Percentiles rank a stretch among this genome's conserved stretches.
Evolutionary conservation across 1,140 invertebrate species (phyloP).

Genomic region (Cotesia glomerata): DNA sequence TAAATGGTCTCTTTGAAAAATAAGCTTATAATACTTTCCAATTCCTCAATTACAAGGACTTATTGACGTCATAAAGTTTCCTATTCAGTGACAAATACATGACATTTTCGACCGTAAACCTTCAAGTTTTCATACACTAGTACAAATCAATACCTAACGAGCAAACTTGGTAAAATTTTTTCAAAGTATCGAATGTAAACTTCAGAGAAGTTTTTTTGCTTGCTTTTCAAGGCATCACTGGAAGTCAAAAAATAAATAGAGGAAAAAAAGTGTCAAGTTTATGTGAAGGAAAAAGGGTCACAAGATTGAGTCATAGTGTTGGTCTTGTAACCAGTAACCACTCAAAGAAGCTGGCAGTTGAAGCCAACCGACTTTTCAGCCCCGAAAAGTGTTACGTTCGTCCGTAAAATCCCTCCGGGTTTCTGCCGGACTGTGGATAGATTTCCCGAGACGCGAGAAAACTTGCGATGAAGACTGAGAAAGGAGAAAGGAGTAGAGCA

Average conservation of each 20-base stretch:
- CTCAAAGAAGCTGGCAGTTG: not conserved
- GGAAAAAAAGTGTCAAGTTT: not conserved
- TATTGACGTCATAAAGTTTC: no score
- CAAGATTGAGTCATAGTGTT: not conserved
- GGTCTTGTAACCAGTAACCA: not conserved
- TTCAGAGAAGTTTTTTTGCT: no score
- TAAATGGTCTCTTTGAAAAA: not conserved
- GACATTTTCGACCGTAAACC: no score
- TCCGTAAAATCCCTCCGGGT: slow-evolving; percentile 7
- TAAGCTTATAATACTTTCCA: slow-evolving; percentile 29
- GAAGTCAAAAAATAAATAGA: not conserved
- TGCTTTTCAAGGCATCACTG: no score
- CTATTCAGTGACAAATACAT: no score
- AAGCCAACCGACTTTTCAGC: not conserved
- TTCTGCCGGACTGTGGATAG: slow-evolving; percentile 5
- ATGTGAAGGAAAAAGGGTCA: not conserved
- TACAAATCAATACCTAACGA: no score
- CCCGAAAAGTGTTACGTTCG: not conserved
- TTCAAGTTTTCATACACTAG: no score
- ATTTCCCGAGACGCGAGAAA: slow-evolving; percentile 27
- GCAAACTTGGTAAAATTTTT: no score
- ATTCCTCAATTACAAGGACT: slow-evolving; percentile 40
- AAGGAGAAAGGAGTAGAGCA: slow-evolving; percentile 16
- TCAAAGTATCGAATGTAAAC: no score
- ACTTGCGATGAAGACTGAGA: slow-evolving; percentile 17